Percentiles rank a stretch among this genome's conserved stretches.
These are phyloP conservation scores for Lacanobia oleracea DNA, from an alignment of 2,888 invertebrate genomes.

Conservation along the genomic window DNA sequence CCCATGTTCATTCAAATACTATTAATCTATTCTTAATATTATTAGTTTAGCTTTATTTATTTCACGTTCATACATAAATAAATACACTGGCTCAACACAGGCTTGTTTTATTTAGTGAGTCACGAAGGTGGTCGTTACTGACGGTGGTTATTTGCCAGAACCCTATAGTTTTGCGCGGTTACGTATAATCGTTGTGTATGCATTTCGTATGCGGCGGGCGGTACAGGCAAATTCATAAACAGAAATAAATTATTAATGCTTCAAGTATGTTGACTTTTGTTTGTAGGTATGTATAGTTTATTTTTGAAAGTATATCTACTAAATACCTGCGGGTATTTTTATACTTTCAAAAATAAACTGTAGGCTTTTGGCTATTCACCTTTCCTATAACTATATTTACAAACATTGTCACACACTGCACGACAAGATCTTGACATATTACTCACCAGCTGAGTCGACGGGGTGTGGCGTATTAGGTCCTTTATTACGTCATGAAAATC, in stretches of 20 bases:
- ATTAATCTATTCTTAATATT: conserved; percentile 39
- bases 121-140: conserved; percentile 43
- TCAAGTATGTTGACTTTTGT: background rate
- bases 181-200: conserved; percentile 67
- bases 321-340: no score
- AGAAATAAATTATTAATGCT: background rate
- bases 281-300: background rate
- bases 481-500: no score
- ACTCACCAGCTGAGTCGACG: no score
- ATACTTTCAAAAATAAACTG: no score
- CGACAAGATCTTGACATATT: no score
- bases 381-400: background rate
- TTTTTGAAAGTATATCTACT: background rate
- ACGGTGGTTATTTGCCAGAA: conserved; percentile 46
- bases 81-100: conserved; percentile 43
- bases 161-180: conserved; percentile 60
- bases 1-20: conserved; percentile 68
- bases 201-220: conserved; percentile 59
- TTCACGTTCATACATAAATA: conserved; percentile 44
- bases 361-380: background rate
- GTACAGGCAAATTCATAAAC: conserved; percentile 49
- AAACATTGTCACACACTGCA: background rate
- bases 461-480: no score
- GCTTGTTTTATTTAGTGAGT: conserved; percentile 46
- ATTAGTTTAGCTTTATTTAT: conserved; percentile 65